Conservation (phyloP, 2,888 invertebrate species). For the Villa cingulata region DNA sequence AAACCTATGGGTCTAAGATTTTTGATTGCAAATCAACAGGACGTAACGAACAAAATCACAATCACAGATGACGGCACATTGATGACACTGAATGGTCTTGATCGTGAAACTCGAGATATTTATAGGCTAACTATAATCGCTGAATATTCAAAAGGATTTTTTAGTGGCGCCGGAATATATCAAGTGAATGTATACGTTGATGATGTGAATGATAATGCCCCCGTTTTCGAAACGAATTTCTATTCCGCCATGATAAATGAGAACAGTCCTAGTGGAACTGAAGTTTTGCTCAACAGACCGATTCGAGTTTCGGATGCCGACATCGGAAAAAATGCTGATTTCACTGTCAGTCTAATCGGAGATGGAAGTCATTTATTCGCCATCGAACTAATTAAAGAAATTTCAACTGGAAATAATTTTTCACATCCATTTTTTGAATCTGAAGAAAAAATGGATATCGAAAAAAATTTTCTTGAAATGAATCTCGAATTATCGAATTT, state of each 20-base stretch:
- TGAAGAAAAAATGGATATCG: slow-evolving; percentile 33
- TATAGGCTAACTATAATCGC: slow-evolving; percentile 69
- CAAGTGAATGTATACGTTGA: slow-evolving; percentile 68
- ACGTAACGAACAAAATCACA: slow-evolving; percentile 63
- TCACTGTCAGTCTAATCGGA: slow-evolving; percentile 55
- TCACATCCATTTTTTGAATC: slow-evolving; percentile 24
- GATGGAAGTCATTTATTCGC: slow-evolving; percentile 60
- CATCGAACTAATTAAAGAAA: slow-evolving; percentile 43
- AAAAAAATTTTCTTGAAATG: slow-evolving; percentile 31
- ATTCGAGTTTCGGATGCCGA: slow-evolving; percentile 63
- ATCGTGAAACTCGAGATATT: slow-evolving; percentile 57
- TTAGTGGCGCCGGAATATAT: slow-evolving; percentile 59
- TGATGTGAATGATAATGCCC: slow-evolving; percentile 79
- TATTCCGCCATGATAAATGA: slow-evolving; percentile 70
- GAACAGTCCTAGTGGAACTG: slow-evolving; percentile 56
- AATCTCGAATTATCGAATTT: slow-evolving; percentile 30
- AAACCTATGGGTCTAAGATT: slow-evolving; percentile 45
- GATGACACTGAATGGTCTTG: slow-evolving; percentile 61
- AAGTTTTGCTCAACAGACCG: slow-evolving; percentile 52
- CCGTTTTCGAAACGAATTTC: slow-evolving; percentile 52
- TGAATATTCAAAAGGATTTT: slow-evolving; percentile 56
- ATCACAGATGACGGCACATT: slow-evolving; percentile 67
- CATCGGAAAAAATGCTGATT: slow-evolving; percentile 51
- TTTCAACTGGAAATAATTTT: slow-evolving; percentile 24
- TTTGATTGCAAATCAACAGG: slow-evolving; percentile 70